phyloP scores from a whole-genome alignment of 35 echinoderm and acorn worm species.

The Amphiura filiformis region DNA sequence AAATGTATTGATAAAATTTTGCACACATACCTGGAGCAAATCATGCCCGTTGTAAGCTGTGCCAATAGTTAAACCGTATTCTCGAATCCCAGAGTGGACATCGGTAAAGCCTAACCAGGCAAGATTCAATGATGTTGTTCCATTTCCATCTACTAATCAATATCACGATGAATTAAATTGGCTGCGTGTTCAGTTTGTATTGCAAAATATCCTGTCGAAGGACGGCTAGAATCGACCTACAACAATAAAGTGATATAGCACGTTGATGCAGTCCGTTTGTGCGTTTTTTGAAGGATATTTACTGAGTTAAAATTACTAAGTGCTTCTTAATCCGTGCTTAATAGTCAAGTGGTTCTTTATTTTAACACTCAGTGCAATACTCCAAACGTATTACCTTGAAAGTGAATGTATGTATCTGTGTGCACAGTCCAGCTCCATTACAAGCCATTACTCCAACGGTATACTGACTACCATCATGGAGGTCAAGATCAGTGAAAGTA shows the following conservation, averaged over 20 bases:
- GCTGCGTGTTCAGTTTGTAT: not conserved
- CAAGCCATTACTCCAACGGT: conserved; percentile 28
- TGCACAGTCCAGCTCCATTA: conserved; percentile 35
- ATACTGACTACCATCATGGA: conserved; percentile 29
- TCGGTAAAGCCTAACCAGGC: conserved; percentile 41
- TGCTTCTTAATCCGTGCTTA: too few species aligned
- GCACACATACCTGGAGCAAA: not conserved
- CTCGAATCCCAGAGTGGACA: conserved; percentile 31
- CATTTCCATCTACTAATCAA: not conserved
- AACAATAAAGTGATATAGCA: not conserved
- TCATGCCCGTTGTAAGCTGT: not conserved
- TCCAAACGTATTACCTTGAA: too few species aligned
- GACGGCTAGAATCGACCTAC: not conserved
- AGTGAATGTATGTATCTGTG: not conserved
- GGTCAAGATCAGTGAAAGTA: conserved; percentile 35
- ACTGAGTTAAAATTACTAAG: too few species aligned
- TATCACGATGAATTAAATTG: not conserved
- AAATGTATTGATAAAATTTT: not conserved
- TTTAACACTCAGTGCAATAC: too few species aligned
- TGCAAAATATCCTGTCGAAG: not conserved
- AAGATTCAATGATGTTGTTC: not conserved
- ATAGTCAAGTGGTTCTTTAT: too few species aligned
- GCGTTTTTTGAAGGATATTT: too few species aligned
- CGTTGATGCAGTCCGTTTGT: too few species aligned
- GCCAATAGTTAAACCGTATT: conserved; percentile 15